Conservation (phyloP, 2,797 vertebrate genomes). For the Eulemur coronatus region DNA sequence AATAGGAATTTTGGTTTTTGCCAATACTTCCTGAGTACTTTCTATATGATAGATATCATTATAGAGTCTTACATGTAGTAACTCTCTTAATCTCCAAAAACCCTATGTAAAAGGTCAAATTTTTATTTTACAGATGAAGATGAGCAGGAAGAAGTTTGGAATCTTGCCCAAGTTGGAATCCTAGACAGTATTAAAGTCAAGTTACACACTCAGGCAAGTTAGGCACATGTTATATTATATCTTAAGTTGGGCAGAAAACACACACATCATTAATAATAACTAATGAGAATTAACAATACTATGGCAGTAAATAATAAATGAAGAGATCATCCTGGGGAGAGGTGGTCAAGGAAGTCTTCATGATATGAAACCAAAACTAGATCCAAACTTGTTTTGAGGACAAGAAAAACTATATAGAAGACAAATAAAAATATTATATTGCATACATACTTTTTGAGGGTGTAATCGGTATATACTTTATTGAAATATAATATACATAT, state of each 20-base stretch:
- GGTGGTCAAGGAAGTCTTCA: background rate
- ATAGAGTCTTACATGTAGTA: background rate
- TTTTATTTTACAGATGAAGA: constrained; percentile 35
- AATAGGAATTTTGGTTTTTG: background rate
- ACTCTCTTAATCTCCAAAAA: constrained; percentile 1
- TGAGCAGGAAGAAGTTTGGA: background rate
- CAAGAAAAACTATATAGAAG: background rate
- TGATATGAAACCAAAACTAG: background rate
- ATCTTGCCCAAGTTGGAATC: background rate
- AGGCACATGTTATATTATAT: background rate
- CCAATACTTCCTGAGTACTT: background rate
- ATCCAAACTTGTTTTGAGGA: constrained; percentile 29
- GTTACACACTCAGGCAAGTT: background rate
- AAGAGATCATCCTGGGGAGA: background rate
- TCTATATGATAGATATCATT: background rate
- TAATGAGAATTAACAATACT: background rate
- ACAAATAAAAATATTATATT: constrained; percentile 1
- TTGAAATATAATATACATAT: constrained; percentile 18
- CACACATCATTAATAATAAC: background rate
- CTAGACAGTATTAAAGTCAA: background rate
- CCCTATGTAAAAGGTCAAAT: background rate
- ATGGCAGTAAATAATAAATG: background rate
- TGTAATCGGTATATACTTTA: background rate
- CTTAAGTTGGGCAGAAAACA: background rate
- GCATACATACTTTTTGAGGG: background rate